phyloP scores from a whole-genome alignment of 1,140 invertebrate species.

The Lineus longissimus region DNA sequence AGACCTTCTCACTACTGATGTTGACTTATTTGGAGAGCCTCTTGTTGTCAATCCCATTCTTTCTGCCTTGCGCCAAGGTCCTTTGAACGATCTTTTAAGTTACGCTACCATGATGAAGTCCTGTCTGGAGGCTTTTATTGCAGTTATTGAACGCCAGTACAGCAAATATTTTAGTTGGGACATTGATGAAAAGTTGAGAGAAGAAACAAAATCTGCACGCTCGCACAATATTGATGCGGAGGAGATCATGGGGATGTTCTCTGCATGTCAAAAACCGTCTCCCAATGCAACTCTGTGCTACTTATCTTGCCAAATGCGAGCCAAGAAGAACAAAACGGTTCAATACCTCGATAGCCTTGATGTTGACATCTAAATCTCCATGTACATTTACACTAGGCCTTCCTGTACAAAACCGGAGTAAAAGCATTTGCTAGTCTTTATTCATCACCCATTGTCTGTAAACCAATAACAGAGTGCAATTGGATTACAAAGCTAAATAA shows the following conservation, averaged over 20 bases:
- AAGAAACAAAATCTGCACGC: slow-evolving; percentile 1
- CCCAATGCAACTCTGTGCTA: slow-evolving; percentile 7
- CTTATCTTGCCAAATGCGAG: slow-evolving; percentile 3
- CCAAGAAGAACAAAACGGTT: slow-evolving; percentile 7
- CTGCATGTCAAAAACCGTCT: slow-evolving; percentile 1
- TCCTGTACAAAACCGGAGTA: too few relatives aligned
- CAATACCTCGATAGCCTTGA: not conserved
- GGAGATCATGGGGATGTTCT: slow-evolving; percentile 10
- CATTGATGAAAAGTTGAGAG: not conserved
- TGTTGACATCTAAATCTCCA: too few relatives aligned
- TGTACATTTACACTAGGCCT: too few relatives aligned
- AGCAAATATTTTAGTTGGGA: not conserved
- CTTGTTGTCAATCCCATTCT: not conserved
- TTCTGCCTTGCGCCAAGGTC: not conserved
- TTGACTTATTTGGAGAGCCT: not conserved
- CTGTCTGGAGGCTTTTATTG: slow-evolving; percentile 5
- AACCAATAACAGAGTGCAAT: too few relatives aligned
- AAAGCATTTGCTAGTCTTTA: too few relatives aligned
- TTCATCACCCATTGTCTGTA: too few relatives aligned
- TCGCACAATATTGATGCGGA: slow-evolving; percentile 12
- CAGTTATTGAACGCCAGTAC: slow-evolving; percentile 15
- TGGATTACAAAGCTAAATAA: too few relatives aligned
- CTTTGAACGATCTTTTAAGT: not conserved
- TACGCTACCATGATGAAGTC: not conserved
- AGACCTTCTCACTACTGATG: not conserved